Evolutionary conservation across 2,797 vertebrate species (phyloP).

Genomic region (Danio tinwini): DNA sequence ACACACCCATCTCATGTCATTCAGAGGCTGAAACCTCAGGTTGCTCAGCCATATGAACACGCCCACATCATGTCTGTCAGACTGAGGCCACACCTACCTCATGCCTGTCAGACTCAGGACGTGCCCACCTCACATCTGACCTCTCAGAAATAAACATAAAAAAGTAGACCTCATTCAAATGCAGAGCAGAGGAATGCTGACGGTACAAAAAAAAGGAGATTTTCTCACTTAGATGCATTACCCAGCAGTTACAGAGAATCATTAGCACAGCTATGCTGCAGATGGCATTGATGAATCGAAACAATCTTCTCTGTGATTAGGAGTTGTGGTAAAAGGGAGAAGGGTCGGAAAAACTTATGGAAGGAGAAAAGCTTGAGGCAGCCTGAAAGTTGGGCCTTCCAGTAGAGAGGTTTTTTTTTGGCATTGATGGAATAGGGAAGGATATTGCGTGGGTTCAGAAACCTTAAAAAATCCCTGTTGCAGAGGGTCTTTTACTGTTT

Average conservation of each 20-base stretch:
- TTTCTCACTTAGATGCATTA: conserved; percentile 37
- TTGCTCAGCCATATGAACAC: too few species aligned
- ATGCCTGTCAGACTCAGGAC: neutral
- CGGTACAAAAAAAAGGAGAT: conserved; percentile 39
- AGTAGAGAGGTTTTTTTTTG: conserved; percentile 21
- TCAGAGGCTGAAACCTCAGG: too few species aligned
- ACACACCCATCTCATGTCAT: conserved; percentile 34
- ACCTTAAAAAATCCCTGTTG: conserved; percentile 20
- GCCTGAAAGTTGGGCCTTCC: conserved; percentile 11
- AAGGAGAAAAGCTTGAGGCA: conserved; percentile 17
- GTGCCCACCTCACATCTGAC: conserved; percentile 22
- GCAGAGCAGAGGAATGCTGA: conserved; percentile 54
- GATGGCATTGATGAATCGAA: conserved; percentile 55
- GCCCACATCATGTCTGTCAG: too few species aligned
- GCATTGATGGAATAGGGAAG: conserved; percentile 32
- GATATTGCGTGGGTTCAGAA: conserved; percentile 27
- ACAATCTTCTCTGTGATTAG: conserved; percentile 55
- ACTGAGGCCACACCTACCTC: conserved; percentile 6
- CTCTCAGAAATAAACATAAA: conserved; percentile 57
- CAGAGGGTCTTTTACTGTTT: neutral
- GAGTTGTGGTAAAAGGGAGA: conserved; percentile 45
- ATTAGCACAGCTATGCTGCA: conserved; percentile 55
- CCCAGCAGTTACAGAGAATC: conserved; percentile 50
- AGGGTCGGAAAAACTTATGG: neutral
- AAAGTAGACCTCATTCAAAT: conserved; percentile 58